A percentile compares a stretch with the other conserved stretches of the same genome.
These are phyloP conservation scores for Philaenus spumarius DNA, from an alignment of 1,140 invertebrate species.

Conservation along the genomic window DNA sequence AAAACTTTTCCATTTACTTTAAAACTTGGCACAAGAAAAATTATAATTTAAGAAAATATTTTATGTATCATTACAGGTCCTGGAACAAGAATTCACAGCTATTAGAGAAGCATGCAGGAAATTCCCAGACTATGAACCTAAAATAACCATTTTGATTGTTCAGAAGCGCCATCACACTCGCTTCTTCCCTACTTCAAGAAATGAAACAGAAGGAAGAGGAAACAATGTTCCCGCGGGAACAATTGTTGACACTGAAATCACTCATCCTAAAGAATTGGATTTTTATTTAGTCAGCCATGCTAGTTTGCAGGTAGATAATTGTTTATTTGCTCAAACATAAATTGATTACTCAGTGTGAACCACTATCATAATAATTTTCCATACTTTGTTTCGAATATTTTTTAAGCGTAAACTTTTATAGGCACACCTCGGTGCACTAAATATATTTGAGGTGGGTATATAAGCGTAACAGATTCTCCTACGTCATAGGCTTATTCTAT, in stretches of 20 bases:
- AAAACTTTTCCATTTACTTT: too few species aligned
- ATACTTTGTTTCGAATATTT: too few species aligned
- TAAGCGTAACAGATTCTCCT: too few species aligned
- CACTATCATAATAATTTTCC: too few species aligned
- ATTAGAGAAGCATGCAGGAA: slow-evolving; percentile 59
- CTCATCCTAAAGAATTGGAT: slow-evolving; percentile 73
- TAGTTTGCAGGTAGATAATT: slow-evolving; percentile 53
- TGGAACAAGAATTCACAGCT: slow-evolving; percentile 53
- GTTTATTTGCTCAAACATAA: too few species aligned
- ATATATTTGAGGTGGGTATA: too few species aligned
- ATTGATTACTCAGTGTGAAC: too few species aligned
- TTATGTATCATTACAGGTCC: slow-evolving; percentile 34
- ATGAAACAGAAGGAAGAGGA: slow-evolving; percentile 44
- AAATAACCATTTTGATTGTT: slow-evolving; percentile 77
- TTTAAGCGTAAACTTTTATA: too few species aligned
- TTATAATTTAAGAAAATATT: too few species aligned
- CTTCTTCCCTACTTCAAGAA: slow-evolving; percentile 49
- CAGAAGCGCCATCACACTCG: slow-evolving; percentile 87
- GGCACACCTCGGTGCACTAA: too few species aligned
- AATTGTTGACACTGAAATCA: slow-evolving; percentile 73
- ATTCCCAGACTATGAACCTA: slow-evolving; percentile 48
- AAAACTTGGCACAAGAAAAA: too few species aligned
- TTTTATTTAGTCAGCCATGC: slow-evolving; percentile 75
- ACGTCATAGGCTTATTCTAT: too few species aligned
- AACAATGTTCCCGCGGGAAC: slow-evolving; percentile 77